Conservation (phyloP, 2,888 invertebrate species). For the Napeogenes sylphis region DNA sequence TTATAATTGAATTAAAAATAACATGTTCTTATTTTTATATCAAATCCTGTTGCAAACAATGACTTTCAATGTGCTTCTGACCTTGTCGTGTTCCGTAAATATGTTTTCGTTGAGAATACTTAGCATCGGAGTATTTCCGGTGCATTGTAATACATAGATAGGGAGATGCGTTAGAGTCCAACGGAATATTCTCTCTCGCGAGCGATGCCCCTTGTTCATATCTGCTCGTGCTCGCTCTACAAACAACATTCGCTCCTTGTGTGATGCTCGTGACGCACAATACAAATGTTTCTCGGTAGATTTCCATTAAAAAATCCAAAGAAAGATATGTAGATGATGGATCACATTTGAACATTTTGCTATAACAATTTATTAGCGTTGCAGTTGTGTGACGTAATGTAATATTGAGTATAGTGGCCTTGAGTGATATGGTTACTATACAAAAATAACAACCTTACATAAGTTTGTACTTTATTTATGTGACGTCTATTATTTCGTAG, state of each 20-base stretch:
- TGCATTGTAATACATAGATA: conserved; percentile 41
- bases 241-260: conserved; percentile 18
- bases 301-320: neutral
- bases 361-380: neutral
- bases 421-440: neutral
- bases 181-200: conserved; percentile 64
- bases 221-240: conserved; percentile 27
- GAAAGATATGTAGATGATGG: neutral
- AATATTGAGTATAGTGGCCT: conserved; percentile 1
- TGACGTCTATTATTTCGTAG: conserved; percentile 1
- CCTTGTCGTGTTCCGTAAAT: conserved; percentile 29
- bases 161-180: conserved; percentile 53
- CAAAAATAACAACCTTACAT: neutral
- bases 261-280: conserved; percentile 17
- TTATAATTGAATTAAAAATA: neutral
- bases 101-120: conserved; percentile 42
- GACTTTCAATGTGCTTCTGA: conserved; percentile 8
- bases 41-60: neutral
- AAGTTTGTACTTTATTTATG: neutral
- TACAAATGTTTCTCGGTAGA: conserved; percentile 4
- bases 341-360: neutral
- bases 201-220: conserved; percentile 61
- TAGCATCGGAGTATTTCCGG: conserved; percentile 54
- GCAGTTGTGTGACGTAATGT: neutral
- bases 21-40: neutral